Evolutionary conservation across 2,888 invertebrate genomes (phyloP), one percentile per base, ranked within the genome.

Genomic region (Sinohyriopsis cumingii): DNA sequence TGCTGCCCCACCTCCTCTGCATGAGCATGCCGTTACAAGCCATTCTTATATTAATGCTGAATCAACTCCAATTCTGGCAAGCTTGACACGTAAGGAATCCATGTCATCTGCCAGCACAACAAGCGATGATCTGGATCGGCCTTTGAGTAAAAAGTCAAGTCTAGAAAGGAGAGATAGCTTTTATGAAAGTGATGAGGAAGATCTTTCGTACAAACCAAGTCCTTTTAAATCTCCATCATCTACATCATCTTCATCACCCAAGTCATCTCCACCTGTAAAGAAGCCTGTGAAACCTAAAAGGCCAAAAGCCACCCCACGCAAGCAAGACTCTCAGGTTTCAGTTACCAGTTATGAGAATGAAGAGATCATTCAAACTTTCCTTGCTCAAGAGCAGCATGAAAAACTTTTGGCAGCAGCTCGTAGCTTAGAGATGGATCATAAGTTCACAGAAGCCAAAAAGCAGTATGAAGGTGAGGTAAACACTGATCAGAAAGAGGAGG

Each of bases 141-240:
- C 33, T 45, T 45, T 45, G 3, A 45, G 45, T 45, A 45, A 45
- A 45, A 45, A 15, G 45, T 22, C 62, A 33, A n/a, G 65, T 25
- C 64, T 73, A 24, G 72, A 75, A 59, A 70, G 81, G 22, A 78
- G 81, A 60, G 86, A 86, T 71, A 86, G 86, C 69, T 86, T 86
- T 71, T 86, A 86, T 69, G 85, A 85, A 24, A 84, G 82, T 68
- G 85, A 85, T 67, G 84, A 83, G n/a, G 83, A 85, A 24, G 75
- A 76, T 20, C 22, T 71, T 24, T 73, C 75, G 6, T 45, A 15
- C 12, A 45, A 45, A 45, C 15, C 45, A 45, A 45, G 45, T 45
- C 45, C 45, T 45, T 75, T 71, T 53, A 20, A 28, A 3, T 75
- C 63, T n/a, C 68, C 71, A 25, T 9, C 55, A n/a, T 68, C 65